Evolutionary conservation across 2,113 vertebrate species (phyloP), one percentile per base, ranked within the genome.

Genomic region (Dendrocopos noguchii): DNA sequence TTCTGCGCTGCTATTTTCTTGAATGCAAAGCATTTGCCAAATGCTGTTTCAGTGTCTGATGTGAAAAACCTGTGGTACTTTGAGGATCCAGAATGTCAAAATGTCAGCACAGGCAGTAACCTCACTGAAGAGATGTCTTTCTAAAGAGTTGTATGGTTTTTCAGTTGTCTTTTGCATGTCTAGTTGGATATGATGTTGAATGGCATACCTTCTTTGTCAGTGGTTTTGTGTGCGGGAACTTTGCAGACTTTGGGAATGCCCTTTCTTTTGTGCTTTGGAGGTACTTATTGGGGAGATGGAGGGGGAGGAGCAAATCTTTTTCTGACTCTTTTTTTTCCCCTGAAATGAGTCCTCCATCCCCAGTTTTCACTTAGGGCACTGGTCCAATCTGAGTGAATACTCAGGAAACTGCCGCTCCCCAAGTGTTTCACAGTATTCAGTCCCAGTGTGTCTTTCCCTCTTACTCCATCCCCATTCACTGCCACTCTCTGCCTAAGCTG

Each of bases 401-500:
- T 65, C 22, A 11, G 55, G 64, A 8, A 65, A 17, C 46, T 53
- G 33, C 6, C 13, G 12, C 61, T 21, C 42, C 9, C 39, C 12
- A 2, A 4, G 34, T 53, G 33, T 39, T 59, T 68, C 24, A 4
- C 28, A 31, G 5, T 36, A 4, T 33, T 72, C 13, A 9, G 22
- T 70, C 46, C 46, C 7, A 33, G 15, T 28, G n/a, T 70, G 67
- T 21, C 44, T 67, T 67, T 60, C 24, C 34, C 42, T 88, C 46
- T 59, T 50, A 13, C 18, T 66, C 18, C 12, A 0, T 65, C 22
- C 20, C 27, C 1, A 0, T 33, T 31, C 28, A 25, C 15, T 55
- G 27, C n/a, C 33, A 20, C 46, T 70, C 50, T 53, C 29, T 42
- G 0, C 29, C 39, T 28, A 6, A 71, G 34, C 42, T 39, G 8